Base-by-base conservation (phyloP, 2,888 invertebrate species). In the Cerastoderma edule region DNA sequence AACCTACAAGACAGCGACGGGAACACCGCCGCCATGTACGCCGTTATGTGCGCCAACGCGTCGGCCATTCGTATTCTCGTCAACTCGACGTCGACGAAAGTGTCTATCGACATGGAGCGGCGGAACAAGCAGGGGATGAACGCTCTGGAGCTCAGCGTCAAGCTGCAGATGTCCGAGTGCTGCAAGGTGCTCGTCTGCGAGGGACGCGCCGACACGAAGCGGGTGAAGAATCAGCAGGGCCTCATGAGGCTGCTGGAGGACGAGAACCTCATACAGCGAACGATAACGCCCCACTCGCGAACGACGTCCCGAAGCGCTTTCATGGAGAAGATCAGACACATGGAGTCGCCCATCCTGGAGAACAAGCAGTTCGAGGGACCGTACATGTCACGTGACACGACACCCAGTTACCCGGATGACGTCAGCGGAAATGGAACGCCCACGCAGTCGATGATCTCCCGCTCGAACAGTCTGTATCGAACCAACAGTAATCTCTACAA, bases 1-100 rank as follows among this genome's bases (percentile, higher is more conserved):
- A 89, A 88, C 67, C 44, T 85, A 0, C 80, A 79, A 53, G 88
- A 88, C 67, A 56, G 53, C 13, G 84, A 84, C 6, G 87, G 86
- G 1, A 83, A 85, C 65, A 86, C 87, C 10, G 87, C 88, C 2
- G 71, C 85, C 8, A 86, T 87, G 81, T 86, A 86, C 56, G 87
- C 88, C 16, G 85, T 87, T 10, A 77, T 83, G 67, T 76, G 85
- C 39, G 84, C 85, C 2, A 88, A 88, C 65, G 69, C 76, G 2
- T 56, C 83, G 0, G 87, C 85, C 8, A 78, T 88, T 8, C 75
- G 84, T 19, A 78, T 87, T n/a, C 78, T 89, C 1, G 71, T 86
- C 3, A 85, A 82, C 30, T 75, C 83, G 1, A 69, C 86, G 16
- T 68, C 82, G 10, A 83, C 84, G 4, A 87, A 85, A 72, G 56